Percentiles rank a stretch among this genome's conserved stretches.
Conservation (phyloP, 2,113 vertebrate genomes). For the Physeter macrocephalus region DNA sequence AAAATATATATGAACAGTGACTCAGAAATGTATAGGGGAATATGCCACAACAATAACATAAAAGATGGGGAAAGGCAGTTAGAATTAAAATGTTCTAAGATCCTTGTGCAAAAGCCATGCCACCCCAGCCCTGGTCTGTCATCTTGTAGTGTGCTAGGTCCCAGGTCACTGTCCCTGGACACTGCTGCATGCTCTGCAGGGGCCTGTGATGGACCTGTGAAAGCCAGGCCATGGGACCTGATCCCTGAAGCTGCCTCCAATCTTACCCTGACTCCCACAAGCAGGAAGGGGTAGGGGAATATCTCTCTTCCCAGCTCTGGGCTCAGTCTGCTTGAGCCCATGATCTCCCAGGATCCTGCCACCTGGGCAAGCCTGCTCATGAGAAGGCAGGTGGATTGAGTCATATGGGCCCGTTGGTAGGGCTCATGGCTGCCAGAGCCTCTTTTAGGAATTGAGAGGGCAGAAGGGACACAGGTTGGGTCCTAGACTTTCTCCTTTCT, state of each 20-base stretch:
- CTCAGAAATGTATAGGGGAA: no score
- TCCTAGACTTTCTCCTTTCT: not conserved
- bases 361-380: not conserved
- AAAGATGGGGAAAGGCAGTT: not conserved
- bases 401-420: not conserved
- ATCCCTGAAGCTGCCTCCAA: not conserved
- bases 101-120: not conserved
- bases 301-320: not conserved
- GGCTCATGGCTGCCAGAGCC: not conserved
- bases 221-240: not conserved
- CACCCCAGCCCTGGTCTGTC: not conserved
- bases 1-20: no score
- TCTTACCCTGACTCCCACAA: not conserved
- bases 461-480: not conserved
- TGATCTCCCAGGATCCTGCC: not conserved
- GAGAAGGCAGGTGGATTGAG: not conserved
- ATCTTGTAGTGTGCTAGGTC: not conserved
- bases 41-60: not conserved
- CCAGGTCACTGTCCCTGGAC: not conserved
- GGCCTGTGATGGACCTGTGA: not conserved
- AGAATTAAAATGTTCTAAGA: not conserved
- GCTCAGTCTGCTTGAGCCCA: not conserved
- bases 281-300: not conserved
- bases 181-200: not conserved
- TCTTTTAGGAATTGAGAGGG: not conserved